Evolutionary conservation across 2,797 vertebrate genomes (phyloP).

Genomic region (Aulostomus chinensis): DNA sequence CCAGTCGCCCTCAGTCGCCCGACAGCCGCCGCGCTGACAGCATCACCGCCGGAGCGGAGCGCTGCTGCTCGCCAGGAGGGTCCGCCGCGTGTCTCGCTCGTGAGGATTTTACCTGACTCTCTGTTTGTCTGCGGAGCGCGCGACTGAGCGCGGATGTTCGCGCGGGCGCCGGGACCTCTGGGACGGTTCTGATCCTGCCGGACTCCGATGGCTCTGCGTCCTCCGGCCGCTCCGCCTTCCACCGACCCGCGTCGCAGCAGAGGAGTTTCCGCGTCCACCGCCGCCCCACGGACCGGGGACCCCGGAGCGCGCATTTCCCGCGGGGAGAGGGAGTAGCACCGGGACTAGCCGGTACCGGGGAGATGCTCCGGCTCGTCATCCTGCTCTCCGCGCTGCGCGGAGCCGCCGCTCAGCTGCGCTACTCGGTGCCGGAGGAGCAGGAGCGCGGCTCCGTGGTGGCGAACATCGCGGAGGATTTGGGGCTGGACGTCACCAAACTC

Average conservation of each 20-base stretch:
- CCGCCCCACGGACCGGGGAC: conserved; percentile 54
- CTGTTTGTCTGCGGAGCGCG: too few species aligned
- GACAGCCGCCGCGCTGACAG: conserved; percentile 89
- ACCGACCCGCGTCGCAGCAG: conserved; percentile 69
- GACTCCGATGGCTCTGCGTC: conserved; percentile 81
- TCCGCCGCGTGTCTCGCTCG: too few species aligned
- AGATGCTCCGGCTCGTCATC: conserved; percentile 91
- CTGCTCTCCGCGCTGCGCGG: conserved; percentile 89
- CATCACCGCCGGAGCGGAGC: conserved; percentile 76
- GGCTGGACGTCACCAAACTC: conserved; percentile 99
- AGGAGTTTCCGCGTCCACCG: conserved; percentile 65
- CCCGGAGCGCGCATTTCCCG: conserved; percentile 61
- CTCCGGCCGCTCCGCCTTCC: conserved; percentile 74
- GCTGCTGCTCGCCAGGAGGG: conserved; percentile 49
- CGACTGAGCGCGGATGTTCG: too few species aligned
- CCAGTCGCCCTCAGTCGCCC: conserved; percentile 82
- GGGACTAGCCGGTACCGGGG: too few species aligned
- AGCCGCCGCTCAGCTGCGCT: conserved; percentile 91
- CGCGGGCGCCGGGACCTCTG: conserved; percentile 74
- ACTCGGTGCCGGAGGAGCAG: conserved; percentile 95
- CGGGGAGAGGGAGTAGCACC: conserved; percentile 71
- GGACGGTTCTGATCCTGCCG: too few species aligned
- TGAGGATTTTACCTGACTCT: too few species aligned
- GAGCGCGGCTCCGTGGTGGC: conserved; percentile 97
- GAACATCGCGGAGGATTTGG: conserved; percentile 98